Evolutionary conservation across 1,140 invertebrate genomes (phyloP), one percentile per base, ranked within the genome.

Genomic region (Drosophila ogumai): DNA sequence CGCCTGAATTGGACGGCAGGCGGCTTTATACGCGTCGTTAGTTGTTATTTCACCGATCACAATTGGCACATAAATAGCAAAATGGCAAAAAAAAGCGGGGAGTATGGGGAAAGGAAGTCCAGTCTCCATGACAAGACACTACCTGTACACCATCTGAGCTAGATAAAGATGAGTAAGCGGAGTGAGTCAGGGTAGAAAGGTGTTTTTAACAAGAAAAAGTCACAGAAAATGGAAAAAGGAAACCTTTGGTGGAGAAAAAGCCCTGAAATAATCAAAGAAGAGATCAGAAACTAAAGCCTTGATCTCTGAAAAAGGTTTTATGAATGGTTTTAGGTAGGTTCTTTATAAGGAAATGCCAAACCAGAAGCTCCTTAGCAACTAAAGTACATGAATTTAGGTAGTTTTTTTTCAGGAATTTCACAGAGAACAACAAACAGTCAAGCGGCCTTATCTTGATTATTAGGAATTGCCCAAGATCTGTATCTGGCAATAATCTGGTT

Each of bases 31-130:
- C 44, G 17, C 19, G 8, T 59, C 15, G 65, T 57, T 69, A 60
- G 31, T 65, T 76, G 76, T 60, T 85, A 54, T 85, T 82, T 46
- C 40, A 10, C 34, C 68, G 56, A 73, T 74, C 19, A 47, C 25
- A 44, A 71, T 72, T 72, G 52, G 36, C 66, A 34, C 34, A 47
- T 40, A 71, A 64, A 57, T 59, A 55, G 17, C 34, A 19, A 54
- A 71, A 28, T 41, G 32, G 58, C 19, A 46, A 49, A 25, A 28
- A 17, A 17, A 3, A 4, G 22, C 9, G 46, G 5, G 3, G 22
- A 3, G 19, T 15, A n/a, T 6, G 25, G 32, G 58, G 17, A 15
- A 25, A 40, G 61, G 56, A 43, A 60, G 56, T 40, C 19, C 43
- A 34, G 22, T 34, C 3, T 6, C 50, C 52, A 40, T 75, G 73